Evolutionary conservation across 2,113 vertebrate species (phyloP).

Genomic region (Centropristis striata): DNA sequence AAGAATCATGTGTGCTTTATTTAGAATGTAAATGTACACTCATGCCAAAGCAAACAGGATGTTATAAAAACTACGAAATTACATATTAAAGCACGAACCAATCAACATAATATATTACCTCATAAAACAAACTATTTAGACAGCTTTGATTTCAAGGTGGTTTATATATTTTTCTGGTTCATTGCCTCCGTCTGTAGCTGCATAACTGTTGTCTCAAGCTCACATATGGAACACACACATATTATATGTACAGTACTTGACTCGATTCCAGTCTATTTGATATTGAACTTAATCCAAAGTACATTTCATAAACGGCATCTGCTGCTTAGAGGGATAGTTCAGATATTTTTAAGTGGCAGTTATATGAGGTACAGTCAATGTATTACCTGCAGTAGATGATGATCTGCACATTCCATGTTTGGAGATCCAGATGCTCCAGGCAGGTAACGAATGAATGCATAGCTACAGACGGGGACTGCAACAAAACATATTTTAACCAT

Average conservation of each 20-base stretch:
- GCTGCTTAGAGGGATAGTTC: not conserved
- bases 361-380: too few relatives aligned
- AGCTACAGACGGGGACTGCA: too few relatives aligned
- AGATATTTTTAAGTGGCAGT: too few relatives aligned
- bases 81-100: not conserved
- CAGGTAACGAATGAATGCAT: too few relatives aligned
- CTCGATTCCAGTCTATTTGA: slow-evolving; percentile 1
- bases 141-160: not conserved
- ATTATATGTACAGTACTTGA: not conserved
- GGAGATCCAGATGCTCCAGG: too few relatives aligned
- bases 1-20: not conserved
- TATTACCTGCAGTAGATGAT: too few relatives aligned
- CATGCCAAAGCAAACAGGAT: not conserved
- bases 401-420: too few relatives aligned
- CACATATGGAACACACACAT: slow-evolving; percentile 32
- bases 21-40: slow-evolving; percentile 4
- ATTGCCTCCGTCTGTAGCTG: not conserved
- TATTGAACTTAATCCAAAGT: slow-evolving; percentile 7
- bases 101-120: not conserved
- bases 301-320: not conserved
- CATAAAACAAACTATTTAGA: not conserved
- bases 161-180: not conserved
- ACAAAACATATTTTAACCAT: too few relatives aligned
- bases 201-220: not conserved
- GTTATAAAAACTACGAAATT: not conserved